Evolutionary conservation across 2,888 invertebrate species (phyloP).

Genomic region (Dichetophora obliterata): DNA sequence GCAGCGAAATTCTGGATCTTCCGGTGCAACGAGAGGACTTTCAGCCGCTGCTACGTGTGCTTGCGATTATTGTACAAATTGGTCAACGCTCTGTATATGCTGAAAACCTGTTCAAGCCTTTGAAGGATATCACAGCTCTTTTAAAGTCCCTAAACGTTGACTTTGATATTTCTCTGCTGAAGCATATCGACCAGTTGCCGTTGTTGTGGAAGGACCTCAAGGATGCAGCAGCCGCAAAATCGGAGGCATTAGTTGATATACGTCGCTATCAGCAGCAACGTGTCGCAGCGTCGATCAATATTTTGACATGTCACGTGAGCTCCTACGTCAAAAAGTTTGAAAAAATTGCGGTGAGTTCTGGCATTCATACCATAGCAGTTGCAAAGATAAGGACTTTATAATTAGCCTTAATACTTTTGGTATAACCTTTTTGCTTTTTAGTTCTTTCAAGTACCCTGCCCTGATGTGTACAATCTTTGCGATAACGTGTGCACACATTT

Average conservation of each 20-base stretch:
- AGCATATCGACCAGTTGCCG: slow-evolving; percentile 87
- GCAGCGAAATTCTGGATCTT: slow-evolving; percentile 79
- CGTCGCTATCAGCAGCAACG: slow-evolving; percentile 89
- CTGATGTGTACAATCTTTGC: slow-evolving; percentile 78
- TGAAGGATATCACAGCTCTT: slow-evolving; percentile 87
- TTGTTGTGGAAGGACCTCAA: slow-evolving; percentile 89
- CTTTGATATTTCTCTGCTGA: slow-evolving; percentile 82
- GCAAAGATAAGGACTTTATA: background rate
- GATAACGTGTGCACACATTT: slow-evolving; percentile 80
- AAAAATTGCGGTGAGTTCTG: slow-evolving; percentile 56
- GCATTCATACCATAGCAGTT: no score
- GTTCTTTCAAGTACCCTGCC: slow-evolving; percentile 78
- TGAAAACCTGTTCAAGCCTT: slow-evolving; percentile 90
- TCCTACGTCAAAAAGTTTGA: slow-evolving; percentile 84
- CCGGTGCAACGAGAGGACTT: slow-evolving; percentile 87
- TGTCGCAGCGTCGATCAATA: slow-evolving; percentile 83
- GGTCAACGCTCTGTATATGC: slow-evolving; percentile 83
- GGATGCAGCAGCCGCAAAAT: slow-evolving; percentile 84
- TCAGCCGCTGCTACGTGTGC: slow-evolving; percentile 83
- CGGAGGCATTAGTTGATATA: slow-evolving; percentile 87
- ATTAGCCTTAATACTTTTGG: slow-evolving; percentile 14
- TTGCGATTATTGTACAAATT: slow-evolving; percentile 80
- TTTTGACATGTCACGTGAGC: slow-evolving; percentile 84
- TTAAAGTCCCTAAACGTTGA: slow-evolving; percentile 88
- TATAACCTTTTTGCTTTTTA: slow-evolving; percentile 50